A percentile compares a stretch with the other conserved stretches of the same genome.
phyloP scores from a whole-genome alignment of 2,888 invertebrate genomes.

The Lordiphosa fenestrarum region DNA sequence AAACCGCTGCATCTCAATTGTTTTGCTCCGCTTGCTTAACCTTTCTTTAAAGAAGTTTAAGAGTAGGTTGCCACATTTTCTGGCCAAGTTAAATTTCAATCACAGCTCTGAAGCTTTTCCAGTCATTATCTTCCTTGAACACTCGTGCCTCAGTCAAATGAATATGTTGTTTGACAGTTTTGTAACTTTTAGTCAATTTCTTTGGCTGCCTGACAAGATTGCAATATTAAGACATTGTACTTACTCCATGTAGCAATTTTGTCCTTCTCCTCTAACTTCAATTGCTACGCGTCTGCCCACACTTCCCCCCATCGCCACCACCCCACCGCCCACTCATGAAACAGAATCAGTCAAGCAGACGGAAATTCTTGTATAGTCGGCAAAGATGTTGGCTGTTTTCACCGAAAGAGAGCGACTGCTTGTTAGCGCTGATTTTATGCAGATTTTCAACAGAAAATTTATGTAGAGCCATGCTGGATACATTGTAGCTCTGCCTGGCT shows the following conservation, averaged over 20 bases:
- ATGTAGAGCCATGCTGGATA: constrained; percentile 63
- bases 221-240: constrained; percentile 48
- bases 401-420: constrained; percentile 40
- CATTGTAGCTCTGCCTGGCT: constrained; percentile 41
- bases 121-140: too few relatives aligned
- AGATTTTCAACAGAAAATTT: constrained; percentile 68
- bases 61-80: too few relatives aligned
- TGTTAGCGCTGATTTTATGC: constrained; percentile 76
- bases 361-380: constrained; percentile 38
- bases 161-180: constrained; percentile 42
- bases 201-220: constrained; percentile 39
- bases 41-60: too few relatives aligned
- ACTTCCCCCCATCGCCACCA: background rate
- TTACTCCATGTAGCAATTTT: constrained; percentile 29
- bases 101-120: too few relatives aligned
- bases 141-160: constrained; percentile 24
- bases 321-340: background rate
- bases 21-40: too few relatives aligned
- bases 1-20: too few relatives aligned
- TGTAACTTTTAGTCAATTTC: constrained; percentile 52
- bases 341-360: constrained; percentile 30
- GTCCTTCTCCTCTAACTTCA: constrained; percentile 1
- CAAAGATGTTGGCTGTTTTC: constrained; percentile 53
- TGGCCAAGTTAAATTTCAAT: too few relatives aligned
- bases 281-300: background rate